Evolutionary conservation across 2,797 vertebrate species (phyloP).

Genomic region (Alca torda): DNA sequence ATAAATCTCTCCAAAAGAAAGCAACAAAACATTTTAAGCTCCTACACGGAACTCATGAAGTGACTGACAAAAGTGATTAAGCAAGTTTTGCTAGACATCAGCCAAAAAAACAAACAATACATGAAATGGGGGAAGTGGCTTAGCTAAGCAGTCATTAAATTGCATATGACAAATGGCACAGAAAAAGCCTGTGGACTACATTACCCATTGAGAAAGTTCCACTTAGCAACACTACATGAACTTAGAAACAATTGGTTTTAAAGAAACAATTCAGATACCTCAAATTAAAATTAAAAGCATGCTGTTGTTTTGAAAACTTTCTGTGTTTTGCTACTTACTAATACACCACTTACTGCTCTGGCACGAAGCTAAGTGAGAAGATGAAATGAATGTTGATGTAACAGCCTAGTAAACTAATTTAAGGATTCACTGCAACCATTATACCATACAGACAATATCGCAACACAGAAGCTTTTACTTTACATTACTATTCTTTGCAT

Average conservation of each 20-base stretch:
- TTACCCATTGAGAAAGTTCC: slow-evolving; percentile 57
- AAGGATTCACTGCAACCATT: slow-evolving; percentile 61
- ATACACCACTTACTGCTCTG: slow-evolving; percentile 60
- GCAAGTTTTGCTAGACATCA: slow-evolving; percentile 60
- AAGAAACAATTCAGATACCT: slow-evolving; percentile 52
- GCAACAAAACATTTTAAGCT: slow-evolving; percentile 34
- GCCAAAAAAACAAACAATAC: slow-evolving; percentile 65
- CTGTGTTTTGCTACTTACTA: slow-evolving; percentile 46
- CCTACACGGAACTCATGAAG: background rate
- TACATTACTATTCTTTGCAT: slow-evolving; percentile 60
- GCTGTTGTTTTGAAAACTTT: slow-evolving; percentile 62
- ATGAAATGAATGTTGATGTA: slow-evolving; percentile 67
- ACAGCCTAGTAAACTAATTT: slow-evolving; percentile 73
- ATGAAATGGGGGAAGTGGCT: slow-evolving; percentile 55
- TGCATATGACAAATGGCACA: slow-evolving; percentile 52
- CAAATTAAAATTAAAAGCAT: slow-evolving; percentile 62
- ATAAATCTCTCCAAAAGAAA: slow-evolving; percentile 54
- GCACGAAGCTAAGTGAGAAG: slow-evolving; percentile 64
- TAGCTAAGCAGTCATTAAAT: slow-evolving; percentile 55
- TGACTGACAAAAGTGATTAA: slow-evolving; percentile 21
- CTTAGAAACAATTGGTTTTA: slow-evolving; percentile 47
- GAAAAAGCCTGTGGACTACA: slow-evolving; percentile 47
- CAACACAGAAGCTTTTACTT: slow-evolving; percentile 65
- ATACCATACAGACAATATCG: slow-evolving; percentile 20
- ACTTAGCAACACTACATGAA: slow-evolving; percentile 56